Evolutionary conservation across 1,140 invertebrate species (phyloP), one percentile per base, ranked within the genome.

Genomic region (Solenopsis fugax): DNA sequence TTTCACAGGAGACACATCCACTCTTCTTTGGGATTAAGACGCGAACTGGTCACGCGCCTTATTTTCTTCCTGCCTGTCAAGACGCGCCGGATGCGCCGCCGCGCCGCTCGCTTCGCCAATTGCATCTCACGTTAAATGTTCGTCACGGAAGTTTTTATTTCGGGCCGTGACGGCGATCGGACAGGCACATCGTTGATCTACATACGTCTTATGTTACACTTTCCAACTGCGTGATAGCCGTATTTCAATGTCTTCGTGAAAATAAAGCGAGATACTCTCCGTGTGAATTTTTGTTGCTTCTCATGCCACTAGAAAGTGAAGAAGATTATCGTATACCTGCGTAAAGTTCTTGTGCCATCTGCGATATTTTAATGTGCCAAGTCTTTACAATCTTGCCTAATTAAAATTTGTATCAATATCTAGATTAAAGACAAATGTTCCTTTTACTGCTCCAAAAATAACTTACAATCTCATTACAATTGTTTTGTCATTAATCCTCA

Each of bases 21-120:
- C 85, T 88, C 85, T 78, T 90, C 84, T 82, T 85, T 72, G 81
- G 89, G 89, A 93, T 94, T 93, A 92, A 93, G 92, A 93, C 86
- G 88, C 85, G 73, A 73, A 76, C 75, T 71, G 85, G 85, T 86
- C 89, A 65, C 76, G 60, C 78, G 86, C 78, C 86, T 86, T 86
- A 82, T 86, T 87, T 87, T 87, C 71, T 86, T 69, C 24, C 67
- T 77, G 80, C 56, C 71, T 37, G 80, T 75, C 78, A 60, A 76
- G 78, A 77, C 50, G 76, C 73, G 56, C 60, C 76, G 72, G 69
- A 60, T 58, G 65, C 87, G 56, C 41, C 45, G 58, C 37, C 75
- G 58, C 69, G 50, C 37, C 54, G 54, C 29, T 84, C 54, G 24
- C 69, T 60, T 37, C 80, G 80, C 80, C 80, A 84, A 84, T 84